Base-by-base conservation (phyloP, 2,797 vertebrate genomes). In the Epinephelus malabaricus region DNA sequence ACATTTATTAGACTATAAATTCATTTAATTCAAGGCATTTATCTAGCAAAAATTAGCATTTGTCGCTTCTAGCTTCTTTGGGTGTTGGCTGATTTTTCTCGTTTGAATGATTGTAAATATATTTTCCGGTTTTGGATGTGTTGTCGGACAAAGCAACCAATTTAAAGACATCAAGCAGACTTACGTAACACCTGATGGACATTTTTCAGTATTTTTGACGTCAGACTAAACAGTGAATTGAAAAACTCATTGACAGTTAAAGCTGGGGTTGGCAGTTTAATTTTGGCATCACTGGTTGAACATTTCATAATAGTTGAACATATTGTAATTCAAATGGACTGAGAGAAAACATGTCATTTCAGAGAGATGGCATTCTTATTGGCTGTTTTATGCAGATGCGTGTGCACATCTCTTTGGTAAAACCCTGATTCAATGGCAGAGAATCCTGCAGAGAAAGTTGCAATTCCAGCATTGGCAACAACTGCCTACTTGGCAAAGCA, bases 101-200 rank as follows among this genome's bases (percentile, higher is more conserved):
- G 62, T 80, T 62, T 76, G 45, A 65, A 34, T 69, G 7, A 54
- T 50, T 83, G 10, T 73, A 49, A 77, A 53, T 61, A 19, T 5
- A 49, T 56, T 25, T 62, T 25, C 27, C 6, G 2, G 4, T 40
- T 80, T 65, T 66, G 3, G 13, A 34, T 62, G 25, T 75, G 47
- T 55, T 60, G 18, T 34, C 4, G 6, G 45, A 58, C 5, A n/a
- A 73, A 76, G 63, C 13, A 15, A 19, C 5, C n/a, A 21, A 50
- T 4, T 47, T 19, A 5, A 66, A 51, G 17, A 66, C 17, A n/a
- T 58, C 0, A 34, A 8, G 5, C 18, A 34, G 10, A 2, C 63
- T 74, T 79, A 58, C 2, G 13, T 3, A 46, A 25, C 27, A 45
- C 4, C 10, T 66, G 38, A 45, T 60, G 3, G 6, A 13, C 4